Evolutionary conservation across 2,888 invertebrate species (phyloP), one percentile per base, ranked within the genome.

Genomic region (Athalia rosae): DNA sequence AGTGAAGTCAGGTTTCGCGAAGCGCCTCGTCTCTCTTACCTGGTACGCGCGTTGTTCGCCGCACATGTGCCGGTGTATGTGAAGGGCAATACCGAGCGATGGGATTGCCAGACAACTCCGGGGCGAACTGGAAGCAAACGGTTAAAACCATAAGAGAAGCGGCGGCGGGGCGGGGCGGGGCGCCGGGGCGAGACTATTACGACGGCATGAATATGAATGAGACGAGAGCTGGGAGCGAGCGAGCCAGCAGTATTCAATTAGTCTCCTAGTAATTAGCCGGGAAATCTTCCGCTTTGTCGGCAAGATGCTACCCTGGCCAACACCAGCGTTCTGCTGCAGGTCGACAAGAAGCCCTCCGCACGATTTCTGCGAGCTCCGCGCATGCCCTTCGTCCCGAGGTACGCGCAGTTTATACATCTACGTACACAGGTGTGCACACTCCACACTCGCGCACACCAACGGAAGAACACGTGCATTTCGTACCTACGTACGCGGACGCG

Each of bases 171-270:
- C 6, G 79, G 76, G 80, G 83, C 82, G 82, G 83, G 83, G 85
- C 80, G 83, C 83, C 50, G 50, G 74, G 74, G 59, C 59, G 74
- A 85, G 86, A 85, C 87, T 86, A 88, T 88, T 87, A 89, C 87
- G 86, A 84, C 84, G 84, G 87, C 88, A 89, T 89, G 89, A 89
- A 89, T 89, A 89, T 89, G 89, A 89, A 89, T 89, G 89, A 89
- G 89, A 85, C 82, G 80, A 79, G 80, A 77, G 79, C 73, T 62
- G 73, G 53, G 74, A 79, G 76, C 76, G 79, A 82, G 79, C 80
- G 82, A 82, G 83, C 79, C 84, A 85, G 83, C 85, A 84, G 89
- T 89, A 89, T 89, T 89, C 89, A 89, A 89, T 89, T 89, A 89
- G 89, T 88, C 88, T 86, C 86, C 85, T 86, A 86, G 89, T 89